Conservation (phyloP, 2,888 invertebrate species). For the Nycteola revayana region DNA sequence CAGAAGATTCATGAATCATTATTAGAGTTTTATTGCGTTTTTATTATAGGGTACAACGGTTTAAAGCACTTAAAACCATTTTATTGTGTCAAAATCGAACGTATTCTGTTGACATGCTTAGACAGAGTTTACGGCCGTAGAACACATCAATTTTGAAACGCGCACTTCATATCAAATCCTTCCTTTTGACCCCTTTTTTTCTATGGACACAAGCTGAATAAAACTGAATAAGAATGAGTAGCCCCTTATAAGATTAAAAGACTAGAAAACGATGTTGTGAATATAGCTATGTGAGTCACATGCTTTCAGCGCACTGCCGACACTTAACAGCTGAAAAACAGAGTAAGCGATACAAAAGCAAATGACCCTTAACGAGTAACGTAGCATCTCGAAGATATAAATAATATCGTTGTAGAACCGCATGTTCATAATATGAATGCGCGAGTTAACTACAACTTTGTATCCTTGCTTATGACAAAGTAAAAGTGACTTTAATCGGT, state of each 20-base stretch:
- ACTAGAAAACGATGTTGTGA: too few species aligned
- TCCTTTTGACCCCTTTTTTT: too few species aligned
- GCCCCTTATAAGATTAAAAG: slow-evolving; percentile 16
- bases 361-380: slow-evolving; percentile 69
- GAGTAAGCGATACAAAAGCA: slow-evolving; percentile 52
- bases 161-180: too few species aligned
- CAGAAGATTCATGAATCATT: slow-evolving; percentile 44
- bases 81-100: slow-evolving; percentile 30
- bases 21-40: slow-evolving; percentile 39
- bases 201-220: too few species aligned
- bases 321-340: slow-evolving; percentile 51
- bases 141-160: too few species aligned
- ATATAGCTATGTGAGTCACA: slow-evolving; percentile 28
- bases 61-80: slow-evolving; percentile 34
- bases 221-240: too few species aligned
- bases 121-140: too few species aligned
- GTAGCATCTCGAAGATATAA: slow-evolving; percentile 62
- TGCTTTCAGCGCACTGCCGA: slow-evolving; percentile 35
- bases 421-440: slow-evolving; percentile 40
- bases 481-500: slow-evolving; percentile 38
- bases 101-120: slow-evolving; percentile 34
- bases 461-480: slow-evolving; percentile 9
- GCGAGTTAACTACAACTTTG: slow-evolving; percentile 26
- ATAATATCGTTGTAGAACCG: slow-evolving; percentile 64
- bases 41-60: slow-evolving; percentile 39